Evolutionary conservation across 2,113 vertebrate genomes (phyloP), one percentile per base, ranked within the genome.

Genomic region (Sapajus apella): DNA sequence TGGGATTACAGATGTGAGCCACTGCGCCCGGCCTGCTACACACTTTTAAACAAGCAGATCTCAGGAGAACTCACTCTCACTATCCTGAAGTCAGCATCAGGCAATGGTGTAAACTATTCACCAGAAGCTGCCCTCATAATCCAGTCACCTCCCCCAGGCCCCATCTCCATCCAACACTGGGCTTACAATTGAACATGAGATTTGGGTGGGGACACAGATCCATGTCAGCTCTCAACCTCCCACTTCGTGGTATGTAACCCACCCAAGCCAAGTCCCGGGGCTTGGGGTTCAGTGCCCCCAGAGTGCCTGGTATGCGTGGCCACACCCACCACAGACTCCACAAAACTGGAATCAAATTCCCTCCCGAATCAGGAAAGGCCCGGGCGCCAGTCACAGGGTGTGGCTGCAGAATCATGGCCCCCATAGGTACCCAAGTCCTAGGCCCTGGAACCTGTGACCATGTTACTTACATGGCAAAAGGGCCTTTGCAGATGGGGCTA

Each of bases 221-320:
- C 58, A 13, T 61, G 11, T 13, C 58, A 61, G 58, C 11, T 32
- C 21, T 80, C 8, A n/a, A 3, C 79, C 14, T 27, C 66, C 27
- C 0, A 6, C 11, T 9, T 20, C 30, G 1, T 0, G 0, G 23
- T 30, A 5, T n/a, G 20, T 23, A 6, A 43, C 66, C 21, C 43
- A 7, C 35, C 21, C 35, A 5, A 13, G 23, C 45, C 17, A 9
- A 76, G 17, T 16, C 23, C 45, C n/a, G n/a, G 43, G 27, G n/a
- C n/a, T 45, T 5, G 52, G 18, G 64, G 45, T 21, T 89, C 85
- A 37, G 43, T 7, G 50, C 55, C 52, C 55, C n/a, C n/a, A 23
- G 45, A 14, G 0, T 9, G 10, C 4, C 10, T 3, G 18, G 27
- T 32, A 30, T 1, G 4, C 25, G 0, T 1, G 13, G 18, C 37